phyloP scores from a whole-genome alignment of 2,888 invertebrate species.

The Zaprionus lineosus region DNA sequence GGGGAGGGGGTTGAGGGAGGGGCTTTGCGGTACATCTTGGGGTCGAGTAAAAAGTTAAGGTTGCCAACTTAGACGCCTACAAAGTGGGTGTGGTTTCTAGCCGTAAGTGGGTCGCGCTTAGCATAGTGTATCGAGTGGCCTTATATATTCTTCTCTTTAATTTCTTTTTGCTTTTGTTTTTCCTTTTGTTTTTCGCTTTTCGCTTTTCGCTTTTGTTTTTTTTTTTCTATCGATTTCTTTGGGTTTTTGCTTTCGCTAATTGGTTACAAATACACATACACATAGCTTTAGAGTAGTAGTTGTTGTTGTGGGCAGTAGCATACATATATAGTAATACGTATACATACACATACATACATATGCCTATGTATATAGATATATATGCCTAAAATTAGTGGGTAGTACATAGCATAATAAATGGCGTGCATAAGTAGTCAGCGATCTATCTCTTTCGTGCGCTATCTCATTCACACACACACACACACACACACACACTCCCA shows the following conservation, averaged over 20 bases:
- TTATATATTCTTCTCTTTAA: conserved; percentile 2
- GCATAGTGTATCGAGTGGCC: conserved; percentile 27
- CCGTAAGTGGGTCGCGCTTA: conserved; percentile 27
- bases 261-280: conserved; percentile 57
- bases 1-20: conserved; percentile 5
- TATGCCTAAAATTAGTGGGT: conserved; percentile 48
- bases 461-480: conserved; percentile 4
- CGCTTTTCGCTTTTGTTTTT: no score
- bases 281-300: conserved; percentile 46
- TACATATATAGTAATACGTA: conserved; percentile 58
- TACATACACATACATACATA: conserved; percentile 39
- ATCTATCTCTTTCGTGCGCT: conserved; percentile 6
- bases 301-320: conserved; percentile 35
- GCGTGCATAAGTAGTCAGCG: conserved; percentile 31
- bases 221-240: no score
- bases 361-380: conserved; percentile 48
- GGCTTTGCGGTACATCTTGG: conserved; percentile 1
- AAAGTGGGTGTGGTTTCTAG: conserved; percentile 19
- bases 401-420: conserved; percentile 32
- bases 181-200: no score
- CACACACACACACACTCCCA: conserved; percentile 1
- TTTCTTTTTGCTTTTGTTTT: no score
- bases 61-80: conserved; percentile 39
- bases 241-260: conserved; percentile 50
- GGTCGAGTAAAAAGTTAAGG: conserved; percentile 21